Evolutionary conservation across 2,113 vertebrate species (phyloP).

Genomic region (Hemicordylus capensis): DNA sequence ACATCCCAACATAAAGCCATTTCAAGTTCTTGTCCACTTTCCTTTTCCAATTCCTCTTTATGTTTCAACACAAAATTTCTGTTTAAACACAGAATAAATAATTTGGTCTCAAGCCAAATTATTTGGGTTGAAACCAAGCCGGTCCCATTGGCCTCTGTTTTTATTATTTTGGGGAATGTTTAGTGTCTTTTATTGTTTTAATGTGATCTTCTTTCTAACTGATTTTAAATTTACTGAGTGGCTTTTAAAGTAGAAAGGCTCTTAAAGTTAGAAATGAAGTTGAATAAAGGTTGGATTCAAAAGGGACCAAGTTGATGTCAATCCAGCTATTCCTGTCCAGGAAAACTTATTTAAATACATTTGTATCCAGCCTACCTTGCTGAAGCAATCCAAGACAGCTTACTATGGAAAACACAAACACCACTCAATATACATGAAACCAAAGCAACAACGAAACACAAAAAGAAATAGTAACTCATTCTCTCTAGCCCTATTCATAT

Average conservation of each 20-base stretch:
- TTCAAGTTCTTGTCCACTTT: neutral
- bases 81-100: too few relatives aligned
- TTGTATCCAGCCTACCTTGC: too few relatives aligned
- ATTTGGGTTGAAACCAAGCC: neutral
- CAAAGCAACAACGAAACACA: too few relatives aligned
- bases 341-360: too few relatives aligned
- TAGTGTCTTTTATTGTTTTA: neutral
- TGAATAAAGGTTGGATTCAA: neutral
- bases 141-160: neutral
- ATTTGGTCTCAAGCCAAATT: neutral
- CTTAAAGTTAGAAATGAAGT: neutral
- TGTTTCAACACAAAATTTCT: neutral
- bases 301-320: neutral
- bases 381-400: too few relatives aligned
- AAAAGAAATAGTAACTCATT: too few relatives aligned
- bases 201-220: neutral
- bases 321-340: neutral
- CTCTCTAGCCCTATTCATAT: too few relatives aligned
- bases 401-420: too few relatives aligned
- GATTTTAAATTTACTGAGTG: neutral
- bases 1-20: neutral
- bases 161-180: neutral
- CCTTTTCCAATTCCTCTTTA: neutral
- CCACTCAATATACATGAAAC: too few relatives aligned
- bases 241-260: neutral